These are phyloP conservation scores for Spheniscus humboldti DNA, from an alignment of 2,797 vertebrate genomes.

Conservation along the genomic window DNA sequence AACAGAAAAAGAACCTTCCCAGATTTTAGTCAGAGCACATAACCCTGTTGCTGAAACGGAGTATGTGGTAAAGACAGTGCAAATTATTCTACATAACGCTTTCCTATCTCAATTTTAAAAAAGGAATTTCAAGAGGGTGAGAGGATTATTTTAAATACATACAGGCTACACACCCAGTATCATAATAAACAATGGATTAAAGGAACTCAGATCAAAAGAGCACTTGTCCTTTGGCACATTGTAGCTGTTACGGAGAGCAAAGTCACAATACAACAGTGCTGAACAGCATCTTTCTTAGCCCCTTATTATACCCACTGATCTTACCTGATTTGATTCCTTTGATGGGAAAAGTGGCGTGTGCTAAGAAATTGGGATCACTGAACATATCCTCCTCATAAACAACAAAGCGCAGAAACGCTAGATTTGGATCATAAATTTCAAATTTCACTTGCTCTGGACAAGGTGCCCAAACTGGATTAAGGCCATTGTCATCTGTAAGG, in stretches of 20 bases:
- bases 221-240: neutral
- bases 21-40: neutral
- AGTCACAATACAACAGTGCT: neutral
- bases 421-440: constrained; percentile 86
- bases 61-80: neutral
- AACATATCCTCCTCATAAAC: constrained; percentile 99
- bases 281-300: neutral
- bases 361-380: constrained; percentile 97
- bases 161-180: neutral
- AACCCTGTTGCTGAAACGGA: neutral
- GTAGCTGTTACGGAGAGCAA: neutral
- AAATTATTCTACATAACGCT: neutral
- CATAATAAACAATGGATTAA: neutral
- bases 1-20: neutral
- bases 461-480: constrained; percentile 89
- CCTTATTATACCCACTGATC: neutral
- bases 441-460: constrained; percentile 82
- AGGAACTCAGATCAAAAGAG: neutral
- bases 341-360: constrained; percentile 92
- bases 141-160: neutral
- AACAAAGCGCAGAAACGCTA: constrained; percentile 92
- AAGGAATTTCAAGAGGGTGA: neutral
- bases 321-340: constrained; percentile 92
- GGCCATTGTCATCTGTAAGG: constrained; percentile 89
- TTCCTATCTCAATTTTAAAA: neutral